Conservation (phyloP, 2,888 invertebrate genomes). For the Athalia rosae region DNA sequence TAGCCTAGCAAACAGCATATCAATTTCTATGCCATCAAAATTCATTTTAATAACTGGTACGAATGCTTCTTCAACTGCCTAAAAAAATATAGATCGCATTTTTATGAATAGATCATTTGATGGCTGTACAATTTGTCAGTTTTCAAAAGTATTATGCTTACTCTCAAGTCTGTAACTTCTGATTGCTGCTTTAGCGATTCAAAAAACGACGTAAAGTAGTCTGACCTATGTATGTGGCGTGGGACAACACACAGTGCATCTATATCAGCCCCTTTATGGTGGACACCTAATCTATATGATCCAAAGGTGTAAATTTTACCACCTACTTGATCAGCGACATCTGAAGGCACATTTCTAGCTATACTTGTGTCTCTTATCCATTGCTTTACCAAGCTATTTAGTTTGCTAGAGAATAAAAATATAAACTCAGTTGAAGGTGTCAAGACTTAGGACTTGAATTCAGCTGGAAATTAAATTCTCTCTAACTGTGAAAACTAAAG, state of each 20-base stretch:
- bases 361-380: slow-evolving; percentile 96
- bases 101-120: slow-evolving; percentile 43
- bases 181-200: slow-evolving; percentile 90
- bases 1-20: slow-evolving; percentile 96
- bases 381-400: slow-evolving; percentile 92
- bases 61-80: slow-evolving; percentile 98
- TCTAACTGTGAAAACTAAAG: not conserved
- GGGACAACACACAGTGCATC: slow-evolving; percentile 99
- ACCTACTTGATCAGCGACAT: slow-evolving; percentile 92
- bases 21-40: slow-evolving; percentile 98
- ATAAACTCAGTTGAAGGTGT: not conserved
- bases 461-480: not conserved
- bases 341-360: slow-evolving; percentile 93
- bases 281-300: slow-evolving; percentile 96
- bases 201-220: slow-evolving; percentile 97
- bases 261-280: slow-evolving; percentile 98
- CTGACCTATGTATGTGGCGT: slow-evolving; percentile 92
- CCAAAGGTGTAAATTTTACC: slow-evolving; percentile 99
- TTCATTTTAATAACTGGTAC: slow-evolving; percentile 99
- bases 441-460: not conserved
- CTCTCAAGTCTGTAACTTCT: slow-evolving; percentile 89
- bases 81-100: slow-evolving; percentile 54
- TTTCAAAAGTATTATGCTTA: slow-evolving; percentile 69
- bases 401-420: slow-evolving; percentile 77
- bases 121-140: not conserved